Percentiles rank a stretch among this genome's conserved stretches.
These are phyloP conservation scores for Collichthys lucidus DNA, from an alignment of 2,113 vertebrate species.

Conservation along the genomic window DNA sequence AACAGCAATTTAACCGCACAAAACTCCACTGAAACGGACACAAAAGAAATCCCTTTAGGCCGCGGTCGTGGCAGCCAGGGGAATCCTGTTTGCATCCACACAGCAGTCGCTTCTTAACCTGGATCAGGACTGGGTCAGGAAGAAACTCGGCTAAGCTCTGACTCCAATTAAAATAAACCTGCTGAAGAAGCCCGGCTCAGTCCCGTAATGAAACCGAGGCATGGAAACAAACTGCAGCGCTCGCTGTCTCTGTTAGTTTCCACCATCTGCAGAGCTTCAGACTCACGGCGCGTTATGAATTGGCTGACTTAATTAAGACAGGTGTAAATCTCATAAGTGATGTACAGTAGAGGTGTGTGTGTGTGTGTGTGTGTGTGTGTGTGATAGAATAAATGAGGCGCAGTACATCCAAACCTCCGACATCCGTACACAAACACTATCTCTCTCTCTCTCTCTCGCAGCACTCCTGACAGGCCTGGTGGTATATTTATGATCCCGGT, in stretches of 20 bases:
- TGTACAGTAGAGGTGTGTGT: conserved; percentile 6
- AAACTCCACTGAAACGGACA: not conserved
- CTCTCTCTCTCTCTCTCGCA: conserved; percentile 18
- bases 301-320: conserved; percentile 61
- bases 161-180: conserved; percentile 23
- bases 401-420: conserved; percentile 16
- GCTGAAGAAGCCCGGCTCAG: not conserved
- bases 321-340: conserved; percentile 46
- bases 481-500: conserved; percentile 47
- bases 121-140: conserved; percentile 6
- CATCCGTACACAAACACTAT: conserved; percentile 32
- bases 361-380: not conserved
- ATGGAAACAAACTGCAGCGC: conserved; percentile 13
- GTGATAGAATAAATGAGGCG: conserved; percentile 30
- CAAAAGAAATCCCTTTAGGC: not conserved
- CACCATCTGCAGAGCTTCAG: conserved; percentile 39
- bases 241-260: conserved; percentile 21
- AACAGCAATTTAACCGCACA: too few species aligned
- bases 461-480: conserved; percentile 34
- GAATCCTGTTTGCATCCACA: not conserved
- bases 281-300: conserved; percentile 47
- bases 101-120: conserved; percentile 1
- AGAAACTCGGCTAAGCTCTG: conserved; percentile 8
- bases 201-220: not conserved
- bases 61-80: not conserved